These are phyloP conservation scores for Trialeurodes vaporariorum DNA, from an alignment of 1,140 invertebrate species.

Conservation along the genomic window DNA sequence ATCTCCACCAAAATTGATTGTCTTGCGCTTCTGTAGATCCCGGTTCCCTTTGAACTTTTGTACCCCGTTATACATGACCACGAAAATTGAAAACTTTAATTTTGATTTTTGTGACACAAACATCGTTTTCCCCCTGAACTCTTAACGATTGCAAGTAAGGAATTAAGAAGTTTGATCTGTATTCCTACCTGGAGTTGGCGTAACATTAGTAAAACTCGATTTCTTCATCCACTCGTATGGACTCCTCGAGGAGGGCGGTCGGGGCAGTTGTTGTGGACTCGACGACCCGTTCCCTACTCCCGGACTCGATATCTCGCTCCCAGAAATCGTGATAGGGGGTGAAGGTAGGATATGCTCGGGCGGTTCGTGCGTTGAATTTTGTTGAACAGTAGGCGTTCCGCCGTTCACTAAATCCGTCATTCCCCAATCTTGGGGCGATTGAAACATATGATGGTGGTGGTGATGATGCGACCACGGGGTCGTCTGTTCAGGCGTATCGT, in stretches of 20 bases:
- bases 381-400: no score
- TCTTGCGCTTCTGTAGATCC: no score
- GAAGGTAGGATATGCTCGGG: not conserved
- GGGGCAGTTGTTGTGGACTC: not conserved
- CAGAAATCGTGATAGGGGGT: not conserved
- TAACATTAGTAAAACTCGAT: conserved; percentile 57
- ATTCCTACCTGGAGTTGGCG: conserved; percentile 68
- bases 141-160: no score
- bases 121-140: no score
- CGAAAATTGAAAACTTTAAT: no score
- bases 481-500: not conserved
- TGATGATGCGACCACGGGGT: not conserved
- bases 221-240: conserved; percentile 87
- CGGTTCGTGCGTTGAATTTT: not conserved
- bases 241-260: conserved; percentile 53
- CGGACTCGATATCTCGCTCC: conserved; percentile 20
- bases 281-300: not conserved
- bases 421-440: not conserved
- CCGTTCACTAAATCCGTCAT: not conserved
- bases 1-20: no score
- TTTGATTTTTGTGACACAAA: no score
- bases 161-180: no score
- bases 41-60: no score
- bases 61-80: no score
- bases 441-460: not conserved